Percentiles rank a stretch among this genome's conserved stretches.
Evolutionary conservation across 2,797 vertebrate genomes (phyloP).

Genomic region (Syngnathus rostellatus): DNA sequence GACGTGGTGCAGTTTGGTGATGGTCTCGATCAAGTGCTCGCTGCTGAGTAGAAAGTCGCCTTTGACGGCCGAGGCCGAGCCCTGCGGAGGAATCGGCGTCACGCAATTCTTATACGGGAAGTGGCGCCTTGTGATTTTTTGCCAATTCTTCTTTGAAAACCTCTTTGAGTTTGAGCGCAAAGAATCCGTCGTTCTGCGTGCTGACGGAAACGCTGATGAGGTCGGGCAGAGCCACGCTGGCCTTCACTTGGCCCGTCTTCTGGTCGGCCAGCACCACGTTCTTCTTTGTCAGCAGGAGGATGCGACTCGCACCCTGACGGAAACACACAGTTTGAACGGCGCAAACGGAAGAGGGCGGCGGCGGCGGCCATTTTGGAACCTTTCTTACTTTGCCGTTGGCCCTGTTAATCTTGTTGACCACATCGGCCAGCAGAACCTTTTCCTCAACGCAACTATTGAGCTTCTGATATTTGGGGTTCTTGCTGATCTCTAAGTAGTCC

Average conservation of each 20-base stretch:
- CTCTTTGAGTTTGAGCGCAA: constrained; percentile 93
- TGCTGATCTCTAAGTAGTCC: constrained; percentile 91
- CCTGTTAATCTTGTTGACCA: constrained; percentile 95
- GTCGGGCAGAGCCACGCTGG: constrained; percentile 85
- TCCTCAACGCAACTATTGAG: constrained; percentile 85
- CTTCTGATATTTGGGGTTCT: constrained; percentile 96
- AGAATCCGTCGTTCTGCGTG: constrained; percentile 90
- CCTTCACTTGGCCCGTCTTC: constrained; percentile 95
- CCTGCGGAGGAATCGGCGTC: constrained; percentile 57
- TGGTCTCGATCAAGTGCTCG: constrained; percentile 92
- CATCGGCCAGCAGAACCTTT: constrained; percentile 90
- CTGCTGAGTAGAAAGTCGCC: constrained; percentile 96
- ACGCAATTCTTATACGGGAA: not conserved
- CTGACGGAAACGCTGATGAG: constrained; percentile 91
- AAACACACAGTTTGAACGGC: not conserved
- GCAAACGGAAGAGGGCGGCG: not conserved
- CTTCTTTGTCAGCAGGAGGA: constrained; percentile 92
- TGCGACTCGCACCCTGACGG: constrained; percentile 79
- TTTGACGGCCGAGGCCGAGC: constrained; percentile 84
- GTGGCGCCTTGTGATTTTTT: too few relatives aligned
- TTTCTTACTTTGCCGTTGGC: constrained; percentile 89
- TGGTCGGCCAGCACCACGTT: constrained; percentile 90
- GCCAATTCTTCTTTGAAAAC: too few relatives aligned
- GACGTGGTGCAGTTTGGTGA: constrained; percentile 89
- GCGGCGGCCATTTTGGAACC: not conserved